These are phyloP conservation scores for Atopsyche davidsoni DNA, from an alignment of 1,140 invertebrate species.

Conservation along the genomic window DNA sequence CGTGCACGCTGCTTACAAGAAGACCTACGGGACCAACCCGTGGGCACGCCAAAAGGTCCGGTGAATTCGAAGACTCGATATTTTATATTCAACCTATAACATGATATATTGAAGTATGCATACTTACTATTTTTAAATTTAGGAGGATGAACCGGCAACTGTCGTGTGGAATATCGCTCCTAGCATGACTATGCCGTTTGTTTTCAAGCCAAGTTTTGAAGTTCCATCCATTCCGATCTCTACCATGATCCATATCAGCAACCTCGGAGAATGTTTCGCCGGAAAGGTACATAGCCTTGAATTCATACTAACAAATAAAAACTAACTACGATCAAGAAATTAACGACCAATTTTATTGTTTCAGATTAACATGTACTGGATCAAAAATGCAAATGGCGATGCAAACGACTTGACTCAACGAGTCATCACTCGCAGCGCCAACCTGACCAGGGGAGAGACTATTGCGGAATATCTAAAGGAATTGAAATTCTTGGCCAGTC, in stretches of 20 bases:
- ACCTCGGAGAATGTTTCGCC: too few species aligned
- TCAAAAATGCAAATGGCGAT: constrained; percentile 49
- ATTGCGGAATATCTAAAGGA: constrained; percentile 52
- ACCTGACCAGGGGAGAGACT: constrained; percentile 34
- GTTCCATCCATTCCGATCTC: too few species aligned
- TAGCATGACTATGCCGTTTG: constrained; percentile 55
- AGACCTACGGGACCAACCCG: constrained; percentile 49
- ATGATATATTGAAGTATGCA: too few species aligned
- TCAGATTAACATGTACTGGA: constrained; percentile 52
- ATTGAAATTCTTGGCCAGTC: constrained; percentile 64
- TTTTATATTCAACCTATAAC: constrained; percentile 18
- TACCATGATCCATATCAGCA: too few species aligned
- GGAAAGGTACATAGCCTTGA: too few species aligned
- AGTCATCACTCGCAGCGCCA: constrained; percentile 44
- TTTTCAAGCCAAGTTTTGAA: too few species aligned
- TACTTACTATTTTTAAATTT: too few species aligned
- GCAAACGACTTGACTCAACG: constrained; percentile 47
- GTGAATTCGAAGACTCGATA: too few species aligned
- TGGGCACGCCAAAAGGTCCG: constrained; percentile 5
- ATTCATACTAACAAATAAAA: too few species aligned
- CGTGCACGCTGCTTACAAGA: constrained; percentile 50
- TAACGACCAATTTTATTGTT: too few species aligned
- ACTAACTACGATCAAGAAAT: too few species aligned
- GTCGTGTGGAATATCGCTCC: constrained; percentile 59
- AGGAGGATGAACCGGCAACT: constrained; percentile 52